Percentiles rank a stretch among this genome's conserved stretches.
Conservation (phyloP, 2,888 invertebrate genomes). For the Phortica magna region DNA sequence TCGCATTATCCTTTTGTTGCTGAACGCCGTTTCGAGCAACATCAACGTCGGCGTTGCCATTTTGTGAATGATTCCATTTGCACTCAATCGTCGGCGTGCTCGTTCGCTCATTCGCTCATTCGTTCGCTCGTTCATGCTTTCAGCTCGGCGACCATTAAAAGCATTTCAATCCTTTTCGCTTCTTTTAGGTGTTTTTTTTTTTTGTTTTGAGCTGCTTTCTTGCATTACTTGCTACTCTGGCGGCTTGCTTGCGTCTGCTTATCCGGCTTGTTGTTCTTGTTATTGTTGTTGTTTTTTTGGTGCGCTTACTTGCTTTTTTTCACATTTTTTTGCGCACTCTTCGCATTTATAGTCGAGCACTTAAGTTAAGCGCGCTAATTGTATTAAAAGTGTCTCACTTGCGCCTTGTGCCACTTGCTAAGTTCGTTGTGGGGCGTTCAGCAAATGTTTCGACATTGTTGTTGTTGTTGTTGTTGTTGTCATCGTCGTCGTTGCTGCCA, state of each 20-base stretch:
- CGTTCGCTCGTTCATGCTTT: neutral
- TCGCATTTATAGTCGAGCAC: conserved; percentile 58
- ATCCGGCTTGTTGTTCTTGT: neutral
- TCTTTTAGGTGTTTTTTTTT: neutral
- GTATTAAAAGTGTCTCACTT: conserved; percentile 62
- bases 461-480: no score
- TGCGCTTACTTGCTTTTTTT: neutral
- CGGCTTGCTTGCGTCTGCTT: neutral
- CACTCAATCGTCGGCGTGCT: conserved; percentile 51
- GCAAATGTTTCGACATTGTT: no score
- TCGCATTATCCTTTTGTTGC: neutral
- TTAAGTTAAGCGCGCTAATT: conserved; percentile 67
- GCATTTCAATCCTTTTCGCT: conserved; percentile 58
- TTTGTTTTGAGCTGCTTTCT: conserved; percentile 26
- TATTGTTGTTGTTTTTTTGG: conserved; percentile 5
- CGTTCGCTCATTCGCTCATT: neutral
- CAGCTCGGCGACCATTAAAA: conserved; percentile 37
- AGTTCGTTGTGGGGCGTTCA: no score
- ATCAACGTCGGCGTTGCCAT: neutral
- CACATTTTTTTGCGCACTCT: conserved; percentile 37
- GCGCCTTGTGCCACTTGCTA: neutral
- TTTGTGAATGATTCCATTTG: conserved; percentile 59
- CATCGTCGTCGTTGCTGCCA: neutral
- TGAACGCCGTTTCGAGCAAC: neutral
- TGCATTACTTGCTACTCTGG: conserved; percentile 31